phyloP scores from a whole-genome alignment of 1,140 invertebrate species.

The Paramacrobiotus metropolitanus region DNA sequence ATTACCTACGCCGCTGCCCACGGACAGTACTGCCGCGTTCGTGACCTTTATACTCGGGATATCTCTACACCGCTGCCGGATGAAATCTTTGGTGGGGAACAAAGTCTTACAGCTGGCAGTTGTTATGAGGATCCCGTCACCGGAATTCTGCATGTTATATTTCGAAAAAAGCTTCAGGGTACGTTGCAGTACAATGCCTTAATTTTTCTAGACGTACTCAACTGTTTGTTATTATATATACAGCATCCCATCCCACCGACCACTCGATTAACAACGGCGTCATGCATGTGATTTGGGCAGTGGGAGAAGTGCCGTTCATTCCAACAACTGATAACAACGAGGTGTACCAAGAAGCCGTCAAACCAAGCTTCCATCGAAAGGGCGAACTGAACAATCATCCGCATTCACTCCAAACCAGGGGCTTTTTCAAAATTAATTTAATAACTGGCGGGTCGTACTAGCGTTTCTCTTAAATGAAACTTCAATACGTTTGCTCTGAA shows the following conservation, averaged over 20 bases:
- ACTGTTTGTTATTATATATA: slow-evolving; percentile 8
- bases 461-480: too few relatives aligned
- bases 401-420: slow-evolving; percentile 21
- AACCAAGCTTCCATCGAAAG: slow-evolving; percentile 44
- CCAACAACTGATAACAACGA: slow-evolving; percentile 28
- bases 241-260: slow-evolving; percentile 50
- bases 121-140: slow-evolving; percentile 66
- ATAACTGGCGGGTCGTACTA: too few relatives aligned
- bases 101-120: slow-evolving; percentile 59
- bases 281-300: slow-evolving; percentile 84
- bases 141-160: slow-evolving; percentile 39
- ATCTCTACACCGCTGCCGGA: slow-evolving; percentile 62
- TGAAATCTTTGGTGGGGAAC: slow-evolving; percentile 59
- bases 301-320: slow-evolving; percentile 40
- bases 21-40: slow-evolving; percentile 48
- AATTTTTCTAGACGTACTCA: too few relatives aligned
- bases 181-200: too few relatives aligned
- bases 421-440: neutral
- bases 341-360: slow-evolving; percentile 49
- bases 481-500: too few relatives aligned
- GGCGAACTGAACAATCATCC: slow-evolving; percentile 87
- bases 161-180: slow-evolving; percentile 47
- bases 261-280: slow-evolving; percentile 49
- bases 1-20: slow-evolving; percentile 63
- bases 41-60: slow-evolving; percentile 75